Percentiles rank a stretch among this genome's conserved stretches.
Evolutionary conservation across 2,888 invertebrate species (phyloP).

Genomic region (Linyphia triangularis): DNA sequence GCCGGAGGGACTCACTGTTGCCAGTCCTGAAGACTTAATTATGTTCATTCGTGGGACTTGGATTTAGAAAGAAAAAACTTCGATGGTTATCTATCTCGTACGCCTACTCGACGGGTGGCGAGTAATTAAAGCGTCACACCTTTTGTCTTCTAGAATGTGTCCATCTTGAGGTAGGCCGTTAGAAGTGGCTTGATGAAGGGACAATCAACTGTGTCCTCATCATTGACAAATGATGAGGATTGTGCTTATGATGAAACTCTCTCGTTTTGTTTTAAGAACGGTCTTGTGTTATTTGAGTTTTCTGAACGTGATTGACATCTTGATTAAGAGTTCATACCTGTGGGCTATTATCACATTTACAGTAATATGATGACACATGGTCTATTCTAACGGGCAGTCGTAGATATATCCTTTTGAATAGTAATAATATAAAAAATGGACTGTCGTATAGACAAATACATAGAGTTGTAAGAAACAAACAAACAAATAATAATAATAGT

Average conservation of each 20-base stretch:
- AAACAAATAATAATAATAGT: too few species aligned
- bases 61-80: neutral
- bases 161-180: neutral
- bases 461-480: too few species aligned
- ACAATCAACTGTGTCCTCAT: neutral
- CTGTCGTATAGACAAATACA: too few species aligned
- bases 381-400: too few species aligned
- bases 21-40: neutral
- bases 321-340: neutral
- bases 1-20: neutral
- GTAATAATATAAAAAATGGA: too few species aligned
- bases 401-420: too few species aligned
- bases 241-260: neutral
- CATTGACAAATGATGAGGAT: neutral
- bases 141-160: neutral
- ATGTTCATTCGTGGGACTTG: neutral
- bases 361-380: too few species aligned
- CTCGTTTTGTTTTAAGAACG: neutral
- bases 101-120: conserved; percentile 19
- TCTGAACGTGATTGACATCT: neutral
- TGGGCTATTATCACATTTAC: too few species aligned
- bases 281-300: neutral
- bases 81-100: conserved; percentile 14
- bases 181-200: neutral
- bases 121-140: conserved; percentile 36